Evolutionary conservation across 2,113 vertebrate genomes (phyloP), one percentile per base, ranked within the genome.

Genomic region (Platanista minor): DNA sequence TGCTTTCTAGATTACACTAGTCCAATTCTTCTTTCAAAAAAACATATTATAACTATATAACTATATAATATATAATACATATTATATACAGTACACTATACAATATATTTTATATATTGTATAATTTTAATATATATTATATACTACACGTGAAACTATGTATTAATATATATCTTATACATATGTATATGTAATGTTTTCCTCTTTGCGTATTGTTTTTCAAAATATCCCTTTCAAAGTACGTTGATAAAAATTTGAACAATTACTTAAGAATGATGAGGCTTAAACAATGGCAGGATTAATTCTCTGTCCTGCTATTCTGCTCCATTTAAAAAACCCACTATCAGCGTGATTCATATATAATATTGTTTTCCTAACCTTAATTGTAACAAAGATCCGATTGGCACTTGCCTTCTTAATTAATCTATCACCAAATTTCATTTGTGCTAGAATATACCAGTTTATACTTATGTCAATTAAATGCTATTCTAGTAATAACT

Each of bases 361-460:
- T 59, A 75, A 71, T 59, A 85, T 9, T 94, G 59, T 8, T 92
- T 77, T 94, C 66, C 49, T 80, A 87, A 81, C 1, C 29, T 29
- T 52, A 90, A 85, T 27, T 85, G 78, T 87, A 62, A 87, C 8
- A 84, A 78, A 82, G 64, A 82, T 93, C 20, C 18, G 86, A 27
- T 20, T 41, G 67, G 20, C 4, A 57, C 23, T 92, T 92, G 71
- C 39, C 27, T 90, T 90, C 93, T 90, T 62, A 87, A 89, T 67
- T 36, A 96, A 39, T n/a, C 27, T 83, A 91, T 67, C 43, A 75
- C 25, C 41, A 84, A 94, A 91, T 93, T 91, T 93, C 23, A 95
- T 59, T 91, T 80, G 21, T 84, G 43, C 18, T 64, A 52, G 83
- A 87, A 87, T 57, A 82, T 13, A 85, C 18, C 69, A 91, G 36